Base-by-base conservation (phyloP, 1,140 invertebrate genomes). In the Heliconius nattereri region DNA sequence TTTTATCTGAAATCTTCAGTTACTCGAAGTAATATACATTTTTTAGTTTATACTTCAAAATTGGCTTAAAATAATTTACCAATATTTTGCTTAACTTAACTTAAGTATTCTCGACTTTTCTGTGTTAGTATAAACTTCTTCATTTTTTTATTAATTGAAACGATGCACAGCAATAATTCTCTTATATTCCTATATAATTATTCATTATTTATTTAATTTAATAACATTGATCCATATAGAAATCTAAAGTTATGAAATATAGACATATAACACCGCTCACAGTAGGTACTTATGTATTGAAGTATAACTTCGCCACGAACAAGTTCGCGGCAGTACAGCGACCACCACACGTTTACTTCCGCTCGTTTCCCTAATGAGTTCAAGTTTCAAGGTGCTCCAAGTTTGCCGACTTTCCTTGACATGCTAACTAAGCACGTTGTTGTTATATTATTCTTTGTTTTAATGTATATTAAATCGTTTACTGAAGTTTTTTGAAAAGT, bases 351-450 rank as follows among this genome's bases (percentile, higher is more conserved):
- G 71, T 71, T 77, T 66, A 71, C 73, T 84, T 84, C 79, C 79
- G 79, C 79, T 84, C 72, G 78, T 84, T 79, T 77, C 52, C 52
- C 76, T 84, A 81, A 84, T 84, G 83, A 84, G 75, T 83, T 81
- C 81, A 81, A 80, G 74, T 77, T 78, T 71, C 75, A 76, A 80
- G 79, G 79, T 76, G 66, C 75, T 80, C 45, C 71, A 76, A 80
- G 79, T 80, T 80, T 80, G 75, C 79, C 52, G 75, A 80, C 79
- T 80, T 76, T 73, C 79, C 79, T 80, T 80, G 79, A 76, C 79
- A 80, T 80, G 79, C 73, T 80, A 80, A 80, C 79, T 73, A 76
- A 80, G 71, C 75, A 71, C 71, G 71, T 72, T 72, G 71, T 35
- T 72, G 23, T 72, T 72, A 72, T 72, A 40, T 37, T 72, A 72